A percentile compares a stretch with the other conserved stretches of the same genome.
Conservation (phyloP, 2,888 invertebrate species). For the Chrysomela aeneicollis region DNA sequence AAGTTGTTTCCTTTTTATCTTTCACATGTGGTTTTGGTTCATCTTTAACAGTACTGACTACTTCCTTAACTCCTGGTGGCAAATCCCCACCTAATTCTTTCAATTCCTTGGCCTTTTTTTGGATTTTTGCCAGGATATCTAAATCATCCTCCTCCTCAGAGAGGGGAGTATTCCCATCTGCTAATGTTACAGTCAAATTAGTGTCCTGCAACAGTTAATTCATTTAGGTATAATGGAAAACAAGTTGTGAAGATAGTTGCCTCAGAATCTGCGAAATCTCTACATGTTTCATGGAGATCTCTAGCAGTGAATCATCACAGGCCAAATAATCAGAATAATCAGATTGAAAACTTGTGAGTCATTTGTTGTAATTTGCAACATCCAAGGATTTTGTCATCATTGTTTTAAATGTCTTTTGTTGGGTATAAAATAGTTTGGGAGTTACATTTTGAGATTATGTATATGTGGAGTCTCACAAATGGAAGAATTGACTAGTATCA, state of each 20-base stretch:
- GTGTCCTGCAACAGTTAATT: slow-evolving; percentile 6
- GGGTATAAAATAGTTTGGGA: background rate
- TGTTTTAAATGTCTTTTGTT: background rate
- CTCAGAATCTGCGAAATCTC: slow-evolving; percentile 59
- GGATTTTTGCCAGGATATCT: slow-evolving; percentile 58
- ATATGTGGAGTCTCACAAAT: too few relatives aligned
- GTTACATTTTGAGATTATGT: too few relatives aligned
- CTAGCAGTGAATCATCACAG: slow-evolving; percentile 60
- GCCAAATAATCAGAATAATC: slow-evolving; percentile 47
- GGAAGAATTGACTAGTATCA: too few relatives aligned
- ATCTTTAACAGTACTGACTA: slow-evolving; percentile 35
- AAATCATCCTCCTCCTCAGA: slow-evolving; percentile 55
- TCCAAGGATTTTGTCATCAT: background rate
- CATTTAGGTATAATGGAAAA: background rate
- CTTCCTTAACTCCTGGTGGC: slow-evolving; percentile 54
- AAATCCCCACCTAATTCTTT: slow-evolving; percentile 59
- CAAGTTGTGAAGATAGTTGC: slow-evolving; percentile 18
- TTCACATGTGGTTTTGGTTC: slow-evolving; percentile 40
- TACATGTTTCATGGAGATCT: slow-evolving; percentile 51
- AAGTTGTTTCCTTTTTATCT: slow-evolving; percentile 3
- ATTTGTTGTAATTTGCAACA: slow-evolving; percentile 31
- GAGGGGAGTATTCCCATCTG: slow-evolving; percentile 22
- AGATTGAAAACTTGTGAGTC: slow-evolving; percentile 62
- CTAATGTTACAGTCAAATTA: background rate
- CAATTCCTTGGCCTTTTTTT: slow-evolving; percentile 60